These are phyloP conservation scores for Mormyrops attenuatus DNA, from an alignment of 2,797 vertebrate genomes.

Conservation along the genomic window DNA sequence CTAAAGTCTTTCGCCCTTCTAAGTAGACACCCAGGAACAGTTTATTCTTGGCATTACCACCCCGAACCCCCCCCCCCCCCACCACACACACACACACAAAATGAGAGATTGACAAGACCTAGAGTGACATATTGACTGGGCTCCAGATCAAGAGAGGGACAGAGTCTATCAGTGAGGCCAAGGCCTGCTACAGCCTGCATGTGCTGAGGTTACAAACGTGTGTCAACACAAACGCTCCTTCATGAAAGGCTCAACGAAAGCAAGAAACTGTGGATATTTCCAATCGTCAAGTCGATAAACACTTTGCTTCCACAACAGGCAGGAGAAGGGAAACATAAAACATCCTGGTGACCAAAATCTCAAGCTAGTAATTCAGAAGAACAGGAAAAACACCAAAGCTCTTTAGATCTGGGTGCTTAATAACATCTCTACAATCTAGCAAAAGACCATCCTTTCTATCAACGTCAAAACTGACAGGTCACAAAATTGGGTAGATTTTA, in stretches of 20 bases:
- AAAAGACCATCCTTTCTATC: neutral
- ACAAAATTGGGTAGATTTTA: neutral
- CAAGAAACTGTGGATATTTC: neutral
- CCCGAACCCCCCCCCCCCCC: neutral
- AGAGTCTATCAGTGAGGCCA: neutral
- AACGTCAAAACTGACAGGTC: neutral
- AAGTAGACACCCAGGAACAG: constrained; percentile 17
- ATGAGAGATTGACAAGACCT: neutral
- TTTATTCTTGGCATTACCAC: neutral
- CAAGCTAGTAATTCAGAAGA: neutral
- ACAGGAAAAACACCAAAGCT: neutral
- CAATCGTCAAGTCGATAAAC: neutral
- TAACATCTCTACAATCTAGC: neutral
- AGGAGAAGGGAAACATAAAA: neutral
- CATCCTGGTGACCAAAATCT: neutral
- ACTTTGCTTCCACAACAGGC: neutral
- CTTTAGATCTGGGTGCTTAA: neutral
- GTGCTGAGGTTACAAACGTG: neutral
- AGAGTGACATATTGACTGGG: neutral
- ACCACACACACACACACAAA: neutral
- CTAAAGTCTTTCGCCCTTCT: constrained; percentile 40
- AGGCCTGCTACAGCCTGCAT: neutral
- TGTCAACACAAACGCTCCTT: neutral
- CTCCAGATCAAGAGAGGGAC: neutral
- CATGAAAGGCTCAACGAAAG: neutral